Conservation (phyloP, 30 jellyfish, hydroid and myxozoan genomes). For the Rhopilema esculentum region DNA sequence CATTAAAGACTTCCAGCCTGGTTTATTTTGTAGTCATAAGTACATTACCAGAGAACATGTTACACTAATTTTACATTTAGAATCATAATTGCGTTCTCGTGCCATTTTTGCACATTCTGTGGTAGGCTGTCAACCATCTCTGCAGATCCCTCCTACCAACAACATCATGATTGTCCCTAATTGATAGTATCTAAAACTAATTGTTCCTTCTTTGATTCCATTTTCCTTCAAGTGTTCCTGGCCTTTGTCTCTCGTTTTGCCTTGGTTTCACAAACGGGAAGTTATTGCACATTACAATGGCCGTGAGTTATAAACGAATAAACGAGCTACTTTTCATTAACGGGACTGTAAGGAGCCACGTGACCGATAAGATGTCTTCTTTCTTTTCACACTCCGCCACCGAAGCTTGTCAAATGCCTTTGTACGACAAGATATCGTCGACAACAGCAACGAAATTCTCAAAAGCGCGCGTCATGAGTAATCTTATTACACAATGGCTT, state of each 20-base stretch:
- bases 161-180: not conserved
- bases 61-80: not conserved
- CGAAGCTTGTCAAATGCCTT: constrained; percentile 37
- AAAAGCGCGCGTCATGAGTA: constrained; percentile 52
- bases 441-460: constrained; percentile 57
- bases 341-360: no score
- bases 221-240: not conserved
- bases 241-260: not conserved
- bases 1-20: not conserved
- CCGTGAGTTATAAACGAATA: no score
- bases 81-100: not conserved
- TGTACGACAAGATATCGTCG: not conserved
- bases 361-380: not conserved
- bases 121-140: not conserved
- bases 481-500: constrained; percentile 30
- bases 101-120: not conserved
- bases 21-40: not conserved
- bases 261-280: not conserved
- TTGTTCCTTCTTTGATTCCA: not conserved
- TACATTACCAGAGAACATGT: not conserved
- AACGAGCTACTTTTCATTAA: no score
- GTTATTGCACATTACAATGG: not conserved
- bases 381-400: constrained; percentile 30
- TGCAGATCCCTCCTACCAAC: not conserved
- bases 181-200: not conserved